Evolutionary conservation across 2,888 invertebrate genomes (phyloP).

Genomic region (Pyrochroa serraticornis): DNA sequence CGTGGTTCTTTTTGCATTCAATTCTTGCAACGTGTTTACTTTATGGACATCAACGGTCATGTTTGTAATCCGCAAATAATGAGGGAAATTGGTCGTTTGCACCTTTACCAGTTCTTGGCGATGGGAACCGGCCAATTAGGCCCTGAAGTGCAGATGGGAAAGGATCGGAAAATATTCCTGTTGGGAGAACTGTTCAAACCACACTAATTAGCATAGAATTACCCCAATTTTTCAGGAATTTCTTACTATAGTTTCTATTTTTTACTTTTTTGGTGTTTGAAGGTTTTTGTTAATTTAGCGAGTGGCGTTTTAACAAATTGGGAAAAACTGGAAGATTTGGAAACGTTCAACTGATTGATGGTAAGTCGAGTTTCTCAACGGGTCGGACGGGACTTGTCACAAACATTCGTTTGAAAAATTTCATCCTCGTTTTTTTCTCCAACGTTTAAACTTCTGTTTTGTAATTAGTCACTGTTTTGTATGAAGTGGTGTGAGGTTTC

Average conservation of each 20-base stretch:
- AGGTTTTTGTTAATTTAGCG: too few relatives aligned
- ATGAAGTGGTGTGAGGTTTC: slow-evolving; percentile 31
- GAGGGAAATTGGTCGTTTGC: slow-evolving; percentile 26
- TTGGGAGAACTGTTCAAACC: slow-evolving; percentile 1
- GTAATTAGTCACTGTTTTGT: slow-evolving; percentile 29
- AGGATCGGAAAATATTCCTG: slow-evolving; percentile 8
- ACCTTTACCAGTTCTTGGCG: slow-evolving; percentile 8
- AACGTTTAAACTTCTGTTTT: slow-evolving; percentile 13
- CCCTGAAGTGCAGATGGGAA: slow-evolving; percentile 3
- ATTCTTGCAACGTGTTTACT: slow-evolving; percentile 25
- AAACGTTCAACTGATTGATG: slow-evolving; percentile 3
- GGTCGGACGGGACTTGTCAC: slow-evolving; percentile 14
- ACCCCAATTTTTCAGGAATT: too few relatives aligned
- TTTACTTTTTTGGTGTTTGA: too few relatives aligned
- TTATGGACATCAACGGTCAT: slow-evolving; percentile 28
- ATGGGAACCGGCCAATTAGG: slow-evolving; percentile 17
- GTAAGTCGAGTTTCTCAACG: slow-evolving; percentile 2
- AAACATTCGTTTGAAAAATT: slow-evolving; percentile 26
- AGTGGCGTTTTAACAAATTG: too few relatives aligned
- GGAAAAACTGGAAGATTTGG: too few relatives aligned
- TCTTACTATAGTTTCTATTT: too few relatives aligned
- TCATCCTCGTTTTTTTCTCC: slow-evolving; percentile 23
- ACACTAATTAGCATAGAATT: not conserved
- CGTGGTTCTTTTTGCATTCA: slow-evolving; percentile 16
- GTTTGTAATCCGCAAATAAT: slow-evolving; percentile 31